These are phyloP conservation scores for Rhogogaster chlorosoma DNA, from an alignment of 2,888 invertebrate genomes.

Conservation along the genomic window DNA sequence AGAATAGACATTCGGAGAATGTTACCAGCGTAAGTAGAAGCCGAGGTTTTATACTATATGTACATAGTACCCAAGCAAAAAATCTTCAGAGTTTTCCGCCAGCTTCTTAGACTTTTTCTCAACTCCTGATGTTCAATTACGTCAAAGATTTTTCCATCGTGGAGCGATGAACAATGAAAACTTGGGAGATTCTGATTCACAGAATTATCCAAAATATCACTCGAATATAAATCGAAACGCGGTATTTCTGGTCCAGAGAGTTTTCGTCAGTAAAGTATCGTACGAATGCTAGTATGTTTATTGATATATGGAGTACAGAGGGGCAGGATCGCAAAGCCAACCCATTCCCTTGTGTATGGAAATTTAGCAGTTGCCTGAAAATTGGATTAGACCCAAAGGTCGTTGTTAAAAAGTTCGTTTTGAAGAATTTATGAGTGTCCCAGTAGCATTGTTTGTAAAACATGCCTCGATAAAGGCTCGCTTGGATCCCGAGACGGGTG, in stretches of 20 bases:
- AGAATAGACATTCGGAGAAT: conserved; percentile 30
- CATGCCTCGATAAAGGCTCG: conserved; percentile 9
- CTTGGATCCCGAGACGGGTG: background rate
- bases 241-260: background rate
- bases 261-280: conserved; percentile 20
- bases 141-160: background rate
- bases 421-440: conserved; percentile 52
- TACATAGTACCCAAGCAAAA: background rate
- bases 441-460: conserved; percentile 51
- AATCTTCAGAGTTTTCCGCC: background rate
- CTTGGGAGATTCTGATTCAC: no score
- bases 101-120: background rate
- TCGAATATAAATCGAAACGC: background rate
- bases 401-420: conserved; percentile 53
- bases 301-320: conserved; percentile 3
- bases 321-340: conserved; percentile 35
- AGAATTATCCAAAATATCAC: background rate
- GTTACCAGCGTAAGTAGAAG: background rate
- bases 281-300: conserved; percentile 8
- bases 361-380: conserved; percentile 59
- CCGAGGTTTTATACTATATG: background rate
- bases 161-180: background rate
- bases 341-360: conserved; percentile 58
- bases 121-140: background rate
- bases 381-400: conserved; percentile 59